Evolutionary conservation across 2,113 vertebrate species (phyloP).

Genomic region (Vombatus ursinus): DNA sequence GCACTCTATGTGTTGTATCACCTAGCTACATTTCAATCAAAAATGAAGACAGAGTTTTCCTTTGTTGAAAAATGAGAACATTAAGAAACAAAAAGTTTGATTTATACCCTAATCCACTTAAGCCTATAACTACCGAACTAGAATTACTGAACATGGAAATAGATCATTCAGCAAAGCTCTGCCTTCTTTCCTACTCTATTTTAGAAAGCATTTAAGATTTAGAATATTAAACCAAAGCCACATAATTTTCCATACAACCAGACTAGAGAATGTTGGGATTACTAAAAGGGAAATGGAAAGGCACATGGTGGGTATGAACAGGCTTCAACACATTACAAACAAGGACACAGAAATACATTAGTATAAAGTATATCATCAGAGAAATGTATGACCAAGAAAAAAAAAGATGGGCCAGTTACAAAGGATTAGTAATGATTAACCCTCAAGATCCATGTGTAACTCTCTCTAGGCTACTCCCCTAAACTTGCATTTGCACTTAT

Average conservation of each 20-base stretch:
- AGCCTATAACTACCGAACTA: neutral
- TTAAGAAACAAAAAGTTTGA: neutral
- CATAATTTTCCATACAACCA: neutral
- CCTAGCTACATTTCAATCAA: neutral
- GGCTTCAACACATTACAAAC: neutral
- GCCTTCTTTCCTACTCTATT: neutral
- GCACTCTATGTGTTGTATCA: neutral
- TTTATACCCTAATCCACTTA: neutral
- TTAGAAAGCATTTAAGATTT: neutral
- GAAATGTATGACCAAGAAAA: neutral
- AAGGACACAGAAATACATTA: neutral
- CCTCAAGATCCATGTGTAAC: neutral
- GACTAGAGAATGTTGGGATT: neutral
- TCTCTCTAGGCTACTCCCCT: neutral
- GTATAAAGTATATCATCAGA: neutral
- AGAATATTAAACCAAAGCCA: neutral
- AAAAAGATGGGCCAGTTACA: neutral
- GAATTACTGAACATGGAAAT: neutral
- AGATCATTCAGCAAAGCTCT: neutral
- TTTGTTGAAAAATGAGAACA: neutral
- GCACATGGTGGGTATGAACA: neutral
- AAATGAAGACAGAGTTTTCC: neutral
- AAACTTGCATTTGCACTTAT: neutral
- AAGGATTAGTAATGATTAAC: neutral
- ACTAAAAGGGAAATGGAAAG: neutral